A percentile compares a stretch with the other conserved stretches of the same genome.
These are phyloP conservation scores for Periophthalmus magnuspinnatus DNA, from an alignment of 2,797 vertebrate genomes.

Conservation along the genomic window DNA sequence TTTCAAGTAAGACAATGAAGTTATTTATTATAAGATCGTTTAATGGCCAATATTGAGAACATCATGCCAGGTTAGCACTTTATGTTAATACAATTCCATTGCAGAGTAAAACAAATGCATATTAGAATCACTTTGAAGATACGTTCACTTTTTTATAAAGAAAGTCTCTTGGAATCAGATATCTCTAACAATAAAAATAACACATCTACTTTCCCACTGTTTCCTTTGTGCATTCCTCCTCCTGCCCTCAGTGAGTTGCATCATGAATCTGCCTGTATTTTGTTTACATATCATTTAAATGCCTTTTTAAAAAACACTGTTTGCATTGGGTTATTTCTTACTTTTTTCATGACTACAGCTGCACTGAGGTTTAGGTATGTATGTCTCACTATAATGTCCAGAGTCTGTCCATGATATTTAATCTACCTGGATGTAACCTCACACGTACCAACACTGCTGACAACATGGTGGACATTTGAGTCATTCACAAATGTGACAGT, in stretches of 20 bases:
- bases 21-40: neutral
- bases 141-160: neutral
- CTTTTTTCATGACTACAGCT: conserved; percentile 49
- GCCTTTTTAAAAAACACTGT: conserved; percentile 29
- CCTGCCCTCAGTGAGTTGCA: conserved; percentile 6
- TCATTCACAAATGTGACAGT: conserved; percentile 56
- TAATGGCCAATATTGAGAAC: neutral
- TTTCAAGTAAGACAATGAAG: neutral
- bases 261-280: conserved; percentile 47
- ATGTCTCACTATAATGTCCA: conserved; percentile 56
- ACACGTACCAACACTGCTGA: conserved; percentile 51
- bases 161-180: neutral
- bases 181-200: neutral
- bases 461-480: conserved; percentile 39
- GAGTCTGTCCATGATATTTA: conserved; percentile 54
- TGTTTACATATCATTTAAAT: conserved; percentile 58
- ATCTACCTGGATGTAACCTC: conserved; percentile 56
- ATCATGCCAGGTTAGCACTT: neutral
- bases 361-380: conserved; percentile 55
- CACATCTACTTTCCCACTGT: too few species aligned
- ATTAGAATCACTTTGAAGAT: neutral
- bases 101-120: neutral
- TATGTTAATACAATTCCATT: neutral
- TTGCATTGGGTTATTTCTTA: conserved; percentile 43
- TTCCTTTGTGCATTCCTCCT: neutral